Evolutionary conservation across 2,888 invertebrate genomes (phyloP).

Genomic region (Ophraella communa): DNA sequence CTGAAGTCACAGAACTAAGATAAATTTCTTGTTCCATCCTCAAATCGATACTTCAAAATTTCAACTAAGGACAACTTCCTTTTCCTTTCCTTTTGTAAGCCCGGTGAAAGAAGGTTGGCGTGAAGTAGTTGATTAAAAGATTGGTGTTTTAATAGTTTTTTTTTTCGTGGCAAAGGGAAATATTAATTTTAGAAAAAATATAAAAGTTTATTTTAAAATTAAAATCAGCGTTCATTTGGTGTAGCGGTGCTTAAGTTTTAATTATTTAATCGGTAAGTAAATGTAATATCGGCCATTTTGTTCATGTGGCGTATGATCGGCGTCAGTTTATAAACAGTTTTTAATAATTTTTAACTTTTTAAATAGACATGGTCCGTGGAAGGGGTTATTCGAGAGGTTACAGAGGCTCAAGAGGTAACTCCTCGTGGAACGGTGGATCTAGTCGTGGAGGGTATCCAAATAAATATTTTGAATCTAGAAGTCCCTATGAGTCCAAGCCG

Average conservation of each 20-base stretch:
- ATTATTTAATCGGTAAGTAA: neutral
- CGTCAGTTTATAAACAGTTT: neutral
- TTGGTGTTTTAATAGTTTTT: neutral
- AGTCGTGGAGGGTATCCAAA: conserved; percentile 44
- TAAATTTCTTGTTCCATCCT: neutral
- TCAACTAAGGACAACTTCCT: neutral
- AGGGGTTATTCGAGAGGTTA: conserved; percentile 49
- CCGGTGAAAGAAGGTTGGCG: neutral
- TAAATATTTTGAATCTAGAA: conserved; percentile 35
- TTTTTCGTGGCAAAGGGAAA: neutral
- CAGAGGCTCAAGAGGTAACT: conserved; percentile 48
- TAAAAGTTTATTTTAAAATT: neutral
- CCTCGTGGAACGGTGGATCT: conserved; percentile 46
- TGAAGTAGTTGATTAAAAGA: too few species aligned
- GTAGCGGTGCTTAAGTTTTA: neutral
- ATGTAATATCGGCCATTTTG: neutral
- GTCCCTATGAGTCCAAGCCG: conserved; percentile 51
- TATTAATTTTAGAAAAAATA: neutral
- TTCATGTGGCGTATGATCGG: neutral
- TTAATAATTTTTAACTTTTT: neutral
- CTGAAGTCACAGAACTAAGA: too few species aligned
- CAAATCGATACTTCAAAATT: neutral
- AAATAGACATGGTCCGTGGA: conserved; percentile 34
- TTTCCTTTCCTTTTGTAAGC: neutral
- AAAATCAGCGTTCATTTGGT: neutral